Evolutionary conservation across 2,888 invertebrate genomes (phyloP), one percentile per base, ranked within the genome.

Genomic region (Hydrotaea cyrtoneurina): DNA sequence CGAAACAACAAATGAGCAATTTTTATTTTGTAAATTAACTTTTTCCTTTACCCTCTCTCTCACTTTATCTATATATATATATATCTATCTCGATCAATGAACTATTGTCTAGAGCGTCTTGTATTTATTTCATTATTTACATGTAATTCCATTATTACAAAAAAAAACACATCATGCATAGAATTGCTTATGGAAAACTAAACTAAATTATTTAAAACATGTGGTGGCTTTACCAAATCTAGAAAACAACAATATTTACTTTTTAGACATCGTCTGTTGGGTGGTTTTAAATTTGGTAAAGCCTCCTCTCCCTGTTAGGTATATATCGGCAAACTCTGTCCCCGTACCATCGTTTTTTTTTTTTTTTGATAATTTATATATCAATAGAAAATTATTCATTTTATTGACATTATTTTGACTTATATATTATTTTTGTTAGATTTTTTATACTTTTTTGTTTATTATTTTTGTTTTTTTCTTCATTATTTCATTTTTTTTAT

Each of bases 1-100:
- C 82, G 75, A 57, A 15, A 80, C 85, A 80, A 79, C 59, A 85
- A 39, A 46, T 21, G 36, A 74, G 26, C 23, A 23, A 26, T 21
- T 59, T 50, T 59, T 59, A 59, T 59, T 59, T 59, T 59, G 59
- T 46, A 69, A 39, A 69, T 77, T 83, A 72, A 77, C 73, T 71
- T 64, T 59, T 78, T 73, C 46, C 19, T 64, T 1, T 43, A 71
- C 50, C 76, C 77, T 62, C 2, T 75, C 50, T 78, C 77, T 62
- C 2, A 31, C 39, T 31, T 15, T 57, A n/a, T n/a, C n/a, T n/a
- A n/a, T n/a, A n/a, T n/a, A n/a, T n/a, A n/a, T n/a, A n/a, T n/a
- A n/a, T n/a, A n/a, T n/a, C 57, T 57, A 5, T 59, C 26, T 13
- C 15, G 1, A 23, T 23, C 15, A n/a, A 59, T 15, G 23, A 23